These are phyloP conservation scores for Tanytarsus gracilentus DNA, from an alignment of 2,888 invertebrate species.

Conservation along the genomic window DNA sequence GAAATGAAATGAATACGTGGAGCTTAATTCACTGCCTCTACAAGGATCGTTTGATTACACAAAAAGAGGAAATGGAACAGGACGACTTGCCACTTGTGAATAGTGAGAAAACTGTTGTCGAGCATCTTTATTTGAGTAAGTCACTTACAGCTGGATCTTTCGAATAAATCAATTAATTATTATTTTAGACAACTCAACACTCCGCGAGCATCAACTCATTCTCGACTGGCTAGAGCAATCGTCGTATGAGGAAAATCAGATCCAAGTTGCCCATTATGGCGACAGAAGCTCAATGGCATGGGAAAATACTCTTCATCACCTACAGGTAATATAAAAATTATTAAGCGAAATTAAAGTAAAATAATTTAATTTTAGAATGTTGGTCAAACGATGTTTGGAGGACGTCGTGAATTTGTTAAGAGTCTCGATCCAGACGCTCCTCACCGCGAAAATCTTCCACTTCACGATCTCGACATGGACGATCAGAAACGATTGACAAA, in stretches of 20 bases:
- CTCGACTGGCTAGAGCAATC: slow-evolving; percentile 89
- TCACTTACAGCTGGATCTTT: slow-evolving; percentile 32
- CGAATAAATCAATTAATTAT: slow-evolving; percentile 30
- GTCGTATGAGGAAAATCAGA: slow-evolving; percentile 50
- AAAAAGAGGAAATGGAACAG: slow-evolving; percentile 39
- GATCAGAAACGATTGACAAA: slow-evolving; percentile 57
- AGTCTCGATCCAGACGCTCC: slow-evolving; percentile 87
- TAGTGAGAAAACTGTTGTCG: slow-evolving; percentile 46
- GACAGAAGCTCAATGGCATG: slow-evolving; percentile 70
- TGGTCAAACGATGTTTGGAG: slow-evolving; percentile 51
- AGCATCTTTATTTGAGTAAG: slow-evolving; percentile 43
- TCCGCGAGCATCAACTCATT: slow-evolving; percentile 68
- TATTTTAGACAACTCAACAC: slow-evolving; percentile 46
- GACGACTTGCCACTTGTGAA: slow-evolving; percentile 44
- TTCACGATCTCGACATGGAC: slow-evolving; percentile 80
- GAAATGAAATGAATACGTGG: slow-evolving; percentile 85
- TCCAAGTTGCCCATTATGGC: slow-evolving; percentile 60
- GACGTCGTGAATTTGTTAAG: slow-evolving; percentile 52
- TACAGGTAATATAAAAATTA: slow-evolving; percentile 45
- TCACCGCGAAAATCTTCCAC: slow-evolving; percentile 60
- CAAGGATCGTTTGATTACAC: slow-evolving; percentile 59
- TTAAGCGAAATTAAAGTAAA: background rate
- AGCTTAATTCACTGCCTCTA: slow-evolving; percentile 71
- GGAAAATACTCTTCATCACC: slow-evolving; percentile 82
- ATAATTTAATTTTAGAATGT: slow-evolving; percentile 39